Base-by-base conservation (phyloP, 2,797 vertebrate species). In the Sorex maritimensis region DNA sequence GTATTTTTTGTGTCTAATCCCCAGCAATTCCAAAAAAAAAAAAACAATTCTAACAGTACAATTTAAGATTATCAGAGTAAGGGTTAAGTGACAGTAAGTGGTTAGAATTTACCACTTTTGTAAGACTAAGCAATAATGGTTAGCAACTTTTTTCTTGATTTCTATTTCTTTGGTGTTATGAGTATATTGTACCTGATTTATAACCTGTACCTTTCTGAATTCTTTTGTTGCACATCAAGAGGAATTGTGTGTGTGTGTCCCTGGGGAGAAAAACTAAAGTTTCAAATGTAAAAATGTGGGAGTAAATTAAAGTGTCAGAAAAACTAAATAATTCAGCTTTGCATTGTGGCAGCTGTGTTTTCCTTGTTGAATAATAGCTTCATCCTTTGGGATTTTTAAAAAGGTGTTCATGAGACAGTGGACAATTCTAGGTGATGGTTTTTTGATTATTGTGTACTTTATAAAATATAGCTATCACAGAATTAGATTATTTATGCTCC, bases 121-220 rank as follows among this genome's bases (percentile, higher is more conserved):
- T 78, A 90, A 89, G 26, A 86, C 34, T 72, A 93, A 96, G 88
- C 93, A 95, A 91, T 95, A 95, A 92, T 93, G 67, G 1, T 93
- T 93, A 73, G 49, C 17, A 86, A 65, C 77, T 86, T 34, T 93
- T 80, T 77, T 61, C 21, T 15, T 92, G 67, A 81, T 90, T 90
- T 41, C 44, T 79, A 46, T 30, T 13, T 86, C 10, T 90, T 77
- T 92, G 44, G n/a, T 90, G n/a, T 79, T 72, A 67, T 10, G 24
- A 90, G 49, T 96, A 74, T 87, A 84, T 89, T 81, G 13, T 88
- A 69, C 34, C 28, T 93, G 21, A 81, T 75, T 83, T 90, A 49
- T 13, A 92, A 69, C 71, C 65, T 83, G 49, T 10, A 38, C 15
- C 30, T 21, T 88, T 30, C 86, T 81, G 74, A 74, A 86, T 28